A percentile compares a stretch with the other conserved stretches of the same genome.
phyloP scores from a whole-genome alignment of 2,888 invertebrate species.

The Papilio demoleus region DNA sequence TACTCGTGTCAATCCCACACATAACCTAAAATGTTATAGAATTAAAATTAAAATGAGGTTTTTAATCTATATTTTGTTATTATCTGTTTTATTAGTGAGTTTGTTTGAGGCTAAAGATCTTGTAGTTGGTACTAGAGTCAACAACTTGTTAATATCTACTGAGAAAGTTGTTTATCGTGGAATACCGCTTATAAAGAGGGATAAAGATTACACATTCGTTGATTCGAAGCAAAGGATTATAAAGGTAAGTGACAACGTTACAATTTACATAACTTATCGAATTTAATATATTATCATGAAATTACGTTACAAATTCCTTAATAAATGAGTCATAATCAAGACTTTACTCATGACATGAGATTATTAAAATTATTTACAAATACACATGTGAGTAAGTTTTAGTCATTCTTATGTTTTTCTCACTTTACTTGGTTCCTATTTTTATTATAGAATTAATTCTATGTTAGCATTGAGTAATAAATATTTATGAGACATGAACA shows the following conservation, averaged over 20 bases:
- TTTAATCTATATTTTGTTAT: slow-evolving; percentile 53
- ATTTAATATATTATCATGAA: slow-evolving; percentile 18
- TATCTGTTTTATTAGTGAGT: slow-evolving; percentile 58
- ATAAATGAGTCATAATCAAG: slow-evolving; percentile 29
- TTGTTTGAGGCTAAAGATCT: slow-evolving; percentile 67
- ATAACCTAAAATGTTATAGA: slow-evolving; percentile 54
- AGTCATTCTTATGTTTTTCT: background rate
- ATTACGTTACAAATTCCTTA: slow-evolving; percentile 11
- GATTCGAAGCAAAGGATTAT: slow-evolving; percentile 70
- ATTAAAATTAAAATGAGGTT: slow-evolving; percentile 59
- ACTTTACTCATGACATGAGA: slow-evolving; percentile 20
- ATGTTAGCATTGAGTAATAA: background rate
- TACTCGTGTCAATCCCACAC: slow-evolving; percentile 48
- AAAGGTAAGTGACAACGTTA: slow-evolving; percentile 58
- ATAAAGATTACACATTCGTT: slow-evolving; percentile 69
- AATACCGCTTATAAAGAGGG: slow-evolving; percentile 64
- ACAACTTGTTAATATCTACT: slow-evolving; percentile 72
- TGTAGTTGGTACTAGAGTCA: slow-evolving; percentile 65
- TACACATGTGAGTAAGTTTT: background rate
- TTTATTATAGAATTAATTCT: background rate
- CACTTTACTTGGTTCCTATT: background rate
- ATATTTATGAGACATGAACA: background rate
- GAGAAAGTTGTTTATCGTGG: slow-evolving; percentile 63
- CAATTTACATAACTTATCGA: slow-evolving; percentile 24
- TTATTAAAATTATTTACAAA: too few species aligned